Base-by-base conservation (phyloP, 2,888 invertebrate genomes). In the Macrosoma leucophasiata region DNA sequence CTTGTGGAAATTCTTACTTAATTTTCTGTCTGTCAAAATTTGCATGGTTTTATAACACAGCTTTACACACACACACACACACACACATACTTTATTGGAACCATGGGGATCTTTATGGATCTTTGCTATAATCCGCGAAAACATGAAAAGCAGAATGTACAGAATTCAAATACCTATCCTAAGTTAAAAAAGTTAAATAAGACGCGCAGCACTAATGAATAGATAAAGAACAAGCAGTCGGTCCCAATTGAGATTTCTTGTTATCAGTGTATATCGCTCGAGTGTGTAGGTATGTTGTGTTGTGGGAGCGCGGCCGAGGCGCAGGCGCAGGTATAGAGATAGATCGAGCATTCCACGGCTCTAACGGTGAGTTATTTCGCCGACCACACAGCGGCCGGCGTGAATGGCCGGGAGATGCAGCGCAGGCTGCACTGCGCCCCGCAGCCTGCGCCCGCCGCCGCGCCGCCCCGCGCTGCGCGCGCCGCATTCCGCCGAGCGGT, bases 281-380 rank as follows among this genome's bases (percentile, higher is more conserved):
- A 22, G 37, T 31, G 29, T 32, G 41, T 21, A 30, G 59, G 56
- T 52, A 55, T 59, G 62, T 54, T 48, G 50, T 50, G 50, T 50
- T 50, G 58, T 29, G 36, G 27, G 50, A 33, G 39, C 41, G 46
- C 44, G 38, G 50, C 39, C 42, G 54, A 50, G 58, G 52, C 50
- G 27, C 26, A 24, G 35, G 35, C 35, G 33, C 37, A 46, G 58
- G 62, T 69, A 65, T 69, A 69, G 65, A 75, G 73, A 74, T 76
- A 78, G 77, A 74, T 68, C 70, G 66, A 60, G 65, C 78, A 78
- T 79, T 81, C 81, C 79, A 66, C 67, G 62, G 65, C 65, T 65
- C 63, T 81, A 82, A 82, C 82, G 81, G 82, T 79, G 72, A 74
- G 75, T 73, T 78, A 79, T 81, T 79, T 81, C 68, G 82, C 78